Base-by-base conservation (phyloP, 2,888 invertebrate genomes). In the Abrostola triplasia region DNA sequence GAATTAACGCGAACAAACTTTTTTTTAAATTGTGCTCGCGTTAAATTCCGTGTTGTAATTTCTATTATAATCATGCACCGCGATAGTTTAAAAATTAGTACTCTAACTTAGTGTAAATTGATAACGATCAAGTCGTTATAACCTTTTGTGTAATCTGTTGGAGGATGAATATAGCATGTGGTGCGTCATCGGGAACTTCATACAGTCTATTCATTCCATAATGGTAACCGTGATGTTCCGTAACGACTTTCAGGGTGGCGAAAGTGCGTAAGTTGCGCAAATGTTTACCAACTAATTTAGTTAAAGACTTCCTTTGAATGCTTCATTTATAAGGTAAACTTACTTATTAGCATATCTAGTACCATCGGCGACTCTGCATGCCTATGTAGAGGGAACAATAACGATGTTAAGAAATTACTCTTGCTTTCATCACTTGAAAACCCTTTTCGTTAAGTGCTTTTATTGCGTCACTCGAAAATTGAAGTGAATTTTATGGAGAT, bases 281-380 rank as follows among this genome's bases (percentile, higher is more conserved):
- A 72, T 66, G 66, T 77, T 78, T 60, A 62, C 55, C 12, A 13
- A 73, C 77, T 76, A 79, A 82, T 80, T 82, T 72, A 70, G 65
- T 75, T 70, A 73, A 74, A 78, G 54, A 71, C 67, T 70, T 75
- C 70, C 70, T 71, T 69, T 61, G 59, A 70, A 63, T 57, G 73
- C 60, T 73, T 69, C 62, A 67, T 70, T 75, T 79, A 76, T 80
- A 83, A 79, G 80, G 83, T 70, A 69, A 76, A 75, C 70, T 61
- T 67, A 71, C 73, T 69, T 73, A 68, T 80, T 73, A 73, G 80
- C 85, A 80, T 86, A 85, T 86, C 86, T 84, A 76, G 77, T 80
- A 70, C 67, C 74, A 85, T 85, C 82, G 64, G 70, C 64, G 70
- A 76, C 73, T 71, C 44, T 59, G 68, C 50, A 56, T 67, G 64